These are phyloP conservation scores for Hemibagrus wyckioides DNA, from an alignment of 2,113 vertebrate genomes.

Conservation along the genomic window DNA sequence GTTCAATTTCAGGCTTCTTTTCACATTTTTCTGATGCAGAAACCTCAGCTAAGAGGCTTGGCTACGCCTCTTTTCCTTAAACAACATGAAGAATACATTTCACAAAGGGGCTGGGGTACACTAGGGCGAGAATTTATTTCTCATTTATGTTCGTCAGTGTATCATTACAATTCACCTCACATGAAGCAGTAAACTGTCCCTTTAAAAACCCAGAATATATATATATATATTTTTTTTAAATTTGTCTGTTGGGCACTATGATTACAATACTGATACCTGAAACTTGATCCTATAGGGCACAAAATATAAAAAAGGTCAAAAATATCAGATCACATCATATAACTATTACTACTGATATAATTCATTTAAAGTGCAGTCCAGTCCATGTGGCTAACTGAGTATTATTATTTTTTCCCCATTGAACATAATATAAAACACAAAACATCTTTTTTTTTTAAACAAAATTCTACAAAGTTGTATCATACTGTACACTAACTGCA, in stretches of 20 bases:
- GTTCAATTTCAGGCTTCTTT: not conserved
- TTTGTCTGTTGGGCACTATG: not conserved
- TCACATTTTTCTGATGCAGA: not conserved
- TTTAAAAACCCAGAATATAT: not conserved
- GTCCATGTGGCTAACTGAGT: conserved; percentile 65
- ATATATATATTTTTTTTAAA: not conserved
- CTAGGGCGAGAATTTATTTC: not conserved
- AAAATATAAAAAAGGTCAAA: conserved; percentile 53
- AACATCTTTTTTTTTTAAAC: conserved; percentile 49
- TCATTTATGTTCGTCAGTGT: not conserved
- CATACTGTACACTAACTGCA: conserved; percentile 69
- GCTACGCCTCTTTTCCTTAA: not conserved
- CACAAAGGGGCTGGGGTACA: not conserved
- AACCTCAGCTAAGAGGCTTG: not conserved
- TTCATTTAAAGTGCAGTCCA: conserved; percentile 66
- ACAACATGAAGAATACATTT: not conserved
- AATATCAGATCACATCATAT: conserved; percentile 48
- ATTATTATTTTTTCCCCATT: conserved; percentile 46
- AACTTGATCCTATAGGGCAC: conserved; percentile 38
- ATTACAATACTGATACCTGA: conserved; percentile 13
- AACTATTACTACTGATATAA: conserved; percentile 48
- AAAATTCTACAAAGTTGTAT: conserved; percentile 56
- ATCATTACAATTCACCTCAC: not conserved
- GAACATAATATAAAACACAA: conserved; percentile 64
- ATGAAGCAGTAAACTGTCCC: not conserved